Evolutionary conservation across 2,797 vertebrate genomes (phyloP).

Genomic region (Gorsachius magnificus): DNA sequence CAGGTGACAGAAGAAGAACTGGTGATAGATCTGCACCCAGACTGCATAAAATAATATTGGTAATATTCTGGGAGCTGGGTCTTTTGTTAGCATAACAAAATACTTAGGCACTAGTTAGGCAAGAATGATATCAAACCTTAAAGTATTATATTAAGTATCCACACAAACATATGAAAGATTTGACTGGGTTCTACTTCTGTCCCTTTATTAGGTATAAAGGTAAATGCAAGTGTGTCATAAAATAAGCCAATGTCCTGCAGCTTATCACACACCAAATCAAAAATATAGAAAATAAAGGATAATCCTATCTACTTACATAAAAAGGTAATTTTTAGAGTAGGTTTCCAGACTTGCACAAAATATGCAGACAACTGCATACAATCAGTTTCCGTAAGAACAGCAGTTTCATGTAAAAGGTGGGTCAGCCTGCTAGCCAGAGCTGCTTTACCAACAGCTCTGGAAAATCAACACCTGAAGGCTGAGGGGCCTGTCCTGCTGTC

Average conservation of each 20-base stretch:
- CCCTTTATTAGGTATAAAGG: slow-evolving; percentile 61
- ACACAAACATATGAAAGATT: slow-evolving; percentile 35
- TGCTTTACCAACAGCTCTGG: neutral
- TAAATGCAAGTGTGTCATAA: slow-evolving; percentile 57
- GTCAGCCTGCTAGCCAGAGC: slow-evolving; percentile 7
- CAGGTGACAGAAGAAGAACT: neutral
- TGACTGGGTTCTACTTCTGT: slow-evolving; percentile 58
- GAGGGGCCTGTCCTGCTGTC: neutral
- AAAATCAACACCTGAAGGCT: neutral
- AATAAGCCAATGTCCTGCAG: slow-evolving; percentile 72
- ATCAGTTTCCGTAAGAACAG: slow-evolving; percentile 65
- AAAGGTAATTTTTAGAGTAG: slow-evolving; percentile 50
- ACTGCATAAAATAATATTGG: neutral
- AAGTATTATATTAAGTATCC: slow-evolving; percentile 56
- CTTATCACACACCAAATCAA: slow-evolving; percentile 62
- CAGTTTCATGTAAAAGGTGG: slow-evolving; percentile 26
- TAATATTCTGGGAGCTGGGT: neutral
- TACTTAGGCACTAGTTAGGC: slow-evolving; percentile 42
- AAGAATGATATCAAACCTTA: slow-evolving; percentile 28
- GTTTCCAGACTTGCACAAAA: slow-evolving; percentile 65
- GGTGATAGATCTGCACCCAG: neutral
- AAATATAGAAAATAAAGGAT: slow-evolving; percentile 70
- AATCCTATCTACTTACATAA: slow-evolving; percentile 62
- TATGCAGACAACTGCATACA: slow-evolving; percentile 51
- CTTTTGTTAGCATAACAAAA: slow-evolving; percentile 31